phyloP scores from a whole-genome alignment of 2,797 vertebrate species.

The Loris lydekkerianus region DNA sequence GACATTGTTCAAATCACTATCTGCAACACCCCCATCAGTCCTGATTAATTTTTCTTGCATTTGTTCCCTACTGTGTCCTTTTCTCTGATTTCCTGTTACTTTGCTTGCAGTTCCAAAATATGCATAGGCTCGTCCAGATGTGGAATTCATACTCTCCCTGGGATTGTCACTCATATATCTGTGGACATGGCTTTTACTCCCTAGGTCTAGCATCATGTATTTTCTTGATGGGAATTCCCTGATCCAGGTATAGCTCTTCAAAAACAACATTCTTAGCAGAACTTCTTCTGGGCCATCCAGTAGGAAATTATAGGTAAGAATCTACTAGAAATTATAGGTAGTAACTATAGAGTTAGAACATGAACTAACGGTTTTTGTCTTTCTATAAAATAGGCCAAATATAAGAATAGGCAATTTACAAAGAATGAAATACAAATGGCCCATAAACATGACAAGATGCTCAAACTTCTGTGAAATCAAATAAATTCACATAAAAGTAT shows the following conservation, averaged over 20 bases:
- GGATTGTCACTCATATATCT: neutral
- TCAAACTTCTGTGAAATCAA: neutral
- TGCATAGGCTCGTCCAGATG: neutral
- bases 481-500: neutral
- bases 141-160: neutral
- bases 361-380: neutral
- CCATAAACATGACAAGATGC: neutral
- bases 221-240: neutral
- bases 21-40: fast-evolving
- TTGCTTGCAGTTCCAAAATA: neutral
- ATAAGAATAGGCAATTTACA: neutral
- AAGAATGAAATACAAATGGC: neutral
- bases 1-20: neutral
- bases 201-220: neutral
- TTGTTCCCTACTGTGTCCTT: neutral
- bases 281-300: neutral
- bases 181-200: neutral
- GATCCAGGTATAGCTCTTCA: neutral
- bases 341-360: neutral
- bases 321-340: neutral
- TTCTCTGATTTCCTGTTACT: neutral
- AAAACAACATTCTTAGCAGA: neutral
- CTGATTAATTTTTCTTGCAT: neutral
- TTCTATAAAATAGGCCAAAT: neutral
- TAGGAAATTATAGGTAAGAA: neutral